Conservation (phyloP, 2,113 vertebrate genomes). For the Dasypus novemcinctus region DNA sequence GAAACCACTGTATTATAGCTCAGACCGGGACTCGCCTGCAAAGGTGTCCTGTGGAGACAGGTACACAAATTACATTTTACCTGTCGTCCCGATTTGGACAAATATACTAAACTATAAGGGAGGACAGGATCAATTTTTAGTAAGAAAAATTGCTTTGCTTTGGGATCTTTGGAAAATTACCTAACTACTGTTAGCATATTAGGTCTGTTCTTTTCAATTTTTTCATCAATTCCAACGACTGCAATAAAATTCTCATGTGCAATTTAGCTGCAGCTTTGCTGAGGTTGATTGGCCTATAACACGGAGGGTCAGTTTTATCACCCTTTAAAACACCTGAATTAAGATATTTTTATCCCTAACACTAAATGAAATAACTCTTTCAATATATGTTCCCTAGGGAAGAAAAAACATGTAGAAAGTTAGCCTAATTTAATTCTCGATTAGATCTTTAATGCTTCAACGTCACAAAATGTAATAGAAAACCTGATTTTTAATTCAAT, state of each 20-base stretch:
- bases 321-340: slow-evolving; percentile 36
- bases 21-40: accelerated
- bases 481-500: slow-evolving; percentile 48
- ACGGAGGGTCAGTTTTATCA: slow-evolving; percentile 53
- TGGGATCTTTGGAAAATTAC: slow-evolving; percentile 13
- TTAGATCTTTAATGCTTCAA: slow-evolving; percentile 56
- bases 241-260: slow-evolving; percentile 36
- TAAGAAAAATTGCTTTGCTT: neutral
- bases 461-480: slow-evolving; percentile 9
- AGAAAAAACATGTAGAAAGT: neutral
- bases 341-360: slow-evolving; percentile 59
- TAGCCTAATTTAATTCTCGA: slow-evolving; percentile 59
- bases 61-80: neutral
- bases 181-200: neutral
- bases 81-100: neutral
- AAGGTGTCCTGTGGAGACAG: accelerated
- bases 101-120: neutral
- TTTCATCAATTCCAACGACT: neutral
- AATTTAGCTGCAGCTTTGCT: slow-evolving; percentile 40
- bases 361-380: slow-evolving; percentile 24
- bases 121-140: neutral
- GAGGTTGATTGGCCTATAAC: slow-evolving; percentile 40
- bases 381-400: neutral
- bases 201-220: neutral
- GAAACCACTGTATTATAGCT: neutral